A percentile compares a stretch with the other conserved stretches of the same genome.
These are phyloP conservation scores for Pelmatolapia mariae DNA, from an alignment of 2,113 vertebrate species.

Conservation along the genomic window DNA sequence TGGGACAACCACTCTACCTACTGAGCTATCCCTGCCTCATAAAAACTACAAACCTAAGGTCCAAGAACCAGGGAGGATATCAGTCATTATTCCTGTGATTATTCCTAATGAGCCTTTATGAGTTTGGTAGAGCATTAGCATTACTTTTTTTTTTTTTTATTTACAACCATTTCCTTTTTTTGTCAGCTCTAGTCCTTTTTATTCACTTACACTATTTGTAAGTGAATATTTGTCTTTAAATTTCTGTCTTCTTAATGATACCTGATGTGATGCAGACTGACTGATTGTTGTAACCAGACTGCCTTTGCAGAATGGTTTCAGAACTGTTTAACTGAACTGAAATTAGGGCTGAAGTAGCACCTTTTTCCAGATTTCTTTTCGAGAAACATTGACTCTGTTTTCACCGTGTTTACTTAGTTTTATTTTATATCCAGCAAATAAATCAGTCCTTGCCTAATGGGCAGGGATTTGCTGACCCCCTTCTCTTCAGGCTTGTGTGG, in stretches of 20 bases:
- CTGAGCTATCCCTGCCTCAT: background rate
- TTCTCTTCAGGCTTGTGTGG: background rate
- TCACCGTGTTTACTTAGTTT: background rate
- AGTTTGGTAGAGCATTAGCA: background rate
- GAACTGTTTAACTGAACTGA: background rate
- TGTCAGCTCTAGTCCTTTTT: background rate
- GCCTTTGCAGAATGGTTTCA: background rate
- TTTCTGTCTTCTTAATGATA: background rate
- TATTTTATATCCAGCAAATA: background rate
- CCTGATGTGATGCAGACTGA: background rate
- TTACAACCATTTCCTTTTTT: background rate
- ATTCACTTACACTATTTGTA: background rate
- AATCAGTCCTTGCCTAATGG: background rate
- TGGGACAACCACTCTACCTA: background rate
- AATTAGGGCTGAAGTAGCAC: background rate
- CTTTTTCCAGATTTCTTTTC: background rate
- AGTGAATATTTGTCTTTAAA: background rate
- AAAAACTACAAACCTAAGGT: background rate
- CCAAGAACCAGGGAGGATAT: background rate
- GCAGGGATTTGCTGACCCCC: background rate
- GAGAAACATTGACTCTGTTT: background rate
- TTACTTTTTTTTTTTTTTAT: background rate
- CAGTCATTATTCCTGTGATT: background rate
- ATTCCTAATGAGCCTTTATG: background rate
- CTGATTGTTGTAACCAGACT: background rate